These are phyloP conservation scores for Psettodes erumei DNA, from an alignment of 2,113 vertebrate genomes.

Conservation along the genomic window DNA sequence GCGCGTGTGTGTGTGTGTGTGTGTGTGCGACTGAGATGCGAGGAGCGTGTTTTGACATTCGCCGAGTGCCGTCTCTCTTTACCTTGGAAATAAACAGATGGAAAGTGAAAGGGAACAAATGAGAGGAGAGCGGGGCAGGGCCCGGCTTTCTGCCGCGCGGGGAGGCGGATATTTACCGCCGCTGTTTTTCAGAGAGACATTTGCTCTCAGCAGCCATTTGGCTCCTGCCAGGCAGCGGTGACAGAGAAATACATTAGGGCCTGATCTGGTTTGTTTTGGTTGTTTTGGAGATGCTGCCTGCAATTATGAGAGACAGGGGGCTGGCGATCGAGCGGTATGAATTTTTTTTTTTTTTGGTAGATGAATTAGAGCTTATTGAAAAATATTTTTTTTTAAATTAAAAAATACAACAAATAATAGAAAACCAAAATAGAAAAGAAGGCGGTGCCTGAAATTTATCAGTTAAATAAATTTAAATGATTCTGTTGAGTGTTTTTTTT, in stretches of 20 bases:
- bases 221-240: constrained; percentile 72
- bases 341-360: constrained; percentile 34
- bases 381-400: too few species aligned
- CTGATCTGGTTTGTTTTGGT: constrained; percentile 73
- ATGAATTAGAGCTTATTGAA: too few species aligned
- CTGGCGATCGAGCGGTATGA: constrained; percentile 46
- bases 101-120: constrained; percentile 61
- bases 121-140: constrained; percentile 42
- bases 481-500: too few species aligned
- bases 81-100: constrained; percentile 64
- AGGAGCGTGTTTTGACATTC: constrained; percentile 34
- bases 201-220: constrained; percentile 73
- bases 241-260: constrained; percentile 75
- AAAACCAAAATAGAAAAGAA: too few species aligned
- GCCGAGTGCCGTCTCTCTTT: constrained; percentile 33
- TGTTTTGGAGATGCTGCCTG: constrained; percentile 67
- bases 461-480: too few species aligned
- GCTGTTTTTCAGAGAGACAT: constrained; percentile 75
- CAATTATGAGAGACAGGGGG: constrained; percentile 74
- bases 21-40: not conserved
- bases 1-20: too few species aligned
- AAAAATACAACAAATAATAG: too few species aligned
- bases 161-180: constrained; percentile 73
- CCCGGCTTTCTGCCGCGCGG: constrained; percentile 68
- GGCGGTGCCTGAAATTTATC: too few species aligned